These are phyloP conservation scores for Myoxocephalus aenaeus DNA, from an alignment of 2,797 vertebrate species.

Conservation along the genomic window DNA sequence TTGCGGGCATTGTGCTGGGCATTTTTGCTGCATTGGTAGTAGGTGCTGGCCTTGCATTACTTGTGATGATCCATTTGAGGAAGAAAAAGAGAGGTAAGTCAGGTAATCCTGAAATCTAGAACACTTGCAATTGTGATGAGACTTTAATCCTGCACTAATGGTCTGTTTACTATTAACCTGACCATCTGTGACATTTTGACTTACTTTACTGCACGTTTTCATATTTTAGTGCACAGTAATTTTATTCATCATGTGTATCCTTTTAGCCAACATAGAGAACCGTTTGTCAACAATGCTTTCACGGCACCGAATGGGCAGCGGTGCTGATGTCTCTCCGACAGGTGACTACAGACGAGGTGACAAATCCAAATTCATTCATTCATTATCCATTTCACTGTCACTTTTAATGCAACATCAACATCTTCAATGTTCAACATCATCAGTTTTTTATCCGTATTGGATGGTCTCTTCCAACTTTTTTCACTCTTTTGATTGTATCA, in stretches of 20 bases:
- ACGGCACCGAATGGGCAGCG: constrained; percentile 35
- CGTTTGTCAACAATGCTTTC: constrained; percentile 72
- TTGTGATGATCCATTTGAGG: constrained; percentile 78
- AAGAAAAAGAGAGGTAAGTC: constrained; percentile 84
- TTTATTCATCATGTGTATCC: constrained; percentile 3
- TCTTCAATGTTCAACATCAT: neutral
- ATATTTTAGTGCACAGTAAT: neutral
- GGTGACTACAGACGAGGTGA: constrained; percentile 85
- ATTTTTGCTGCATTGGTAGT: constrained; percentile 80
- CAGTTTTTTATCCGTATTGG: neutral
- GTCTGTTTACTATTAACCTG: neutral
- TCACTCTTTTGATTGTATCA: neutral
- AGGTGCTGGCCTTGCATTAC: constrained; percentile 72
- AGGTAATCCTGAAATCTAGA: constrained; percentile 5
- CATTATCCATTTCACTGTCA: neutral
- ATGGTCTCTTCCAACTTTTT: neutral
- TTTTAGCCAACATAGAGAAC: constrained; percentile 76
- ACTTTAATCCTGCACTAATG: neutral
- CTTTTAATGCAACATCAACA: neutral
- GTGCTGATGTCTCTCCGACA: constrained; percentile 62
- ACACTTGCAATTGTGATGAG: neutral
- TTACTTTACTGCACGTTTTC: neutral
- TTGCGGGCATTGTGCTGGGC: constrained; percentile 82
- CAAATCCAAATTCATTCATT: neutral
- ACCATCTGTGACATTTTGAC: neutral